Evolutionary conservation across 2,113 vertebrate genomes (phyloP), one percentile per base, ranked within the genome.

Genomic region (Actenoides lindsayi): DNA sequence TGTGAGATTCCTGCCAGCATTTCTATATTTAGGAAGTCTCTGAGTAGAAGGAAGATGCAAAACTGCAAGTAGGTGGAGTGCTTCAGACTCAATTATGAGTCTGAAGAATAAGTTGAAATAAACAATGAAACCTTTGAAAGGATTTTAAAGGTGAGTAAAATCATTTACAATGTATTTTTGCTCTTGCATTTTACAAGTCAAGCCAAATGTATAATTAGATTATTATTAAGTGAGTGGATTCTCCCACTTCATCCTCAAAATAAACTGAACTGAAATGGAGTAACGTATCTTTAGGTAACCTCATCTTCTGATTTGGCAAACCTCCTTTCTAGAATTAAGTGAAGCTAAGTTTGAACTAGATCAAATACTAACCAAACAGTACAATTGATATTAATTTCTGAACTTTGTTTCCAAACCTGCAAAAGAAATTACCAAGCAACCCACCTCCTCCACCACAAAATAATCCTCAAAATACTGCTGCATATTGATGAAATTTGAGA

Each of bases 21-120:
- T 92, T 95, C 90, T 87, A 89, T 64, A 95, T 70, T 96, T 95
- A 90, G 76, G 50, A 92, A 69, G 8, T 16, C 39, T 71, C 35
- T 20, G 30, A 79, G 21, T 64, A 62, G 64, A 94, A 94, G 44
- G 41, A 71, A 86, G 24, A 60, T 59, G 25, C 13, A 89, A 71
- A 93, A 24, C 60, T 92, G 53, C 60, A 90, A 84, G 41, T 51
- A 90, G 31, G 12, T 50, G 16, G n/a, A 81, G 33, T 39, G 13
- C 7, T 93, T 91, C 28, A 67, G 37, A 37, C n/a, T 73, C 24
- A 84, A 9, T 14, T 48, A 21, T 16, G 35, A 85, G 31, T 18
- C 54, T 85, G 60, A 88, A 83, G 23, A 79, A 5, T 39, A 62
- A 63, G 11, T 33, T 77, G 41, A 90, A 93, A 70, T 30, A 82